Conservation (phyloP, 2,888 invertebrate species). For the Asteroscopus sphinx region DNA sequence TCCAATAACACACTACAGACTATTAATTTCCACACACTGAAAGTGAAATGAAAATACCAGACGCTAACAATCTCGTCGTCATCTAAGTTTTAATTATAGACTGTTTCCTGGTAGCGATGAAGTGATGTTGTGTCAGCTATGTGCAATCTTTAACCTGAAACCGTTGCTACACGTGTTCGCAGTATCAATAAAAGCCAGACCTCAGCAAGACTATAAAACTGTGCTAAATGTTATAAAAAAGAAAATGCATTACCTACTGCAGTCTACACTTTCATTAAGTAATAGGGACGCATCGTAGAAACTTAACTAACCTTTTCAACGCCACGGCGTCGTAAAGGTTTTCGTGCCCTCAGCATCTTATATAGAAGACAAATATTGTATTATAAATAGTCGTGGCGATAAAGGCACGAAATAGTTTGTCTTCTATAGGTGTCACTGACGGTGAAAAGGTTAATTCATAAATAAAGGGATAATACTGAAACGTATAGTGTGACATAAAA, state of each 20-base stretch:
- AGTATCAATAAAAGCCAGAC: slow-evolving; percentile 16
- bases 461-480: no score
- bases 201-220: slow-evolving; percentile 18
- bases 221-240: slow-evolving; percentile 7
- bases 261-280: background rate
- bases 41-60: slow-evolving; percentile 11
- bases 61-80: background rate
- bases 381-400: no score
- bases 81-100: slow-evolving; percentile 12
- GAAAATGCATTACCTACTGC: slow-evolving; percentile 21
- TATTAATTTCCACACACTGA: slow-evolving; percentile 2
- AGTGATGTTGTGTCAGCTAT: slow-evolving; percentile 1
- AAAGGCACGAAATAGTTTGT: no score
- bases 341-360: no score
- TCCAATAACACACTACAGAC: no score
- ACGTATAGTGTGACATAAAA: no score
- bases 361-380: no score
- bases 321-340: no score
- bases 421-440: no score
- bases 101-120: slow-evolving; percentile 10
- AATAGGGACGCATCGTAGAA: background rate
- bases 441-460: no score
- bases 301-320: no score
- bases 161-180: slow-evolving; percentile 22
- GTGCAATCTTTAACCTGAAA: slow-evolving; percentile 24